Evolutionary conservation across 2,113 vertebrate genomes (phyloP).

Genomic region (human (Homo sapiens)): GRCh38 chr5:162386001-162386500

Average conservation of each 20-base stretch:
- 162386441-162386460: neutral
- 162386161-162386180: neutral
- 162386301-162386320: neutral
- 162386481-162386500: neutral
- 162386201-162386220: neutral
- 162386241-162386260: conserved; percentile 8
- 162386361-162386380: neutral
- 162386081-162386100: neutral
- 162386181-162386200: conserved; percentile 2
- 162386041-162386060: neutral
- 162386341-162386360: conserved; percentile 14
- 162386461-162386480: neutral
- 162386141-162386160: neutral
- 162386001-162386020: neutral
- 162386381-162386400: neutral
- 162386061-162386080: neutral
- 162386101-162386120: neutral
- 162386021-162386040: neutral
- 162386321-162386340: neutral
- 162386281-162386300: neutral
- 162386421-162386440: neutral
- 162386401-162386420: neutral
- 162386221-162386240: conserved; percentile 30
- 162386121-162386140: neutral
- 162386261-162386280: neutral